Evolutionary conservation across 2,113 vertebrate genomes (phyloP).

Genomic region (Strix aluco): DNA sequence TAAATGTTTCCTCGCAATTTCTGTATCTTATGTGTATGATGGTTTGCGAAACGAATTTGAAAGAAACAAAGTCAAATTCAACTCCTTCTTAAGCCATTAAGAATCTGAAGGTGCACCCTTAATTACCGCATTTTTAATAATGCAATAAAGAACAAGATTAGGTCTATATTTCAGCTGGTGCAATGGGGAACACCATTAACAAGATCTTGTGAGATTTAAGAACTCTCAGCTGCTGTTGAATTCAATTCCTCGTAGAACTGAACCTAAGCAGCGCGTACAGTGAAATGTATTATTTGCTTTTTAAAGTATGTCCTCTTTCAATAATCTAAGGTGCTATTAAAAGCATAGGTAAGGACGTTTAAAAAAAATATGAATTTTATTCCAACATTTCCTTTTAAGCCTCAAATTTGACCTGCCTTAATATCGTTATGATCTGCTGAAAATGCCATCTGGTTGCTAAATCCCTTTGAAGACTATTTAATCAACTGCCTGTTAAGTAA

Average conservation of each 20-base stretch:
- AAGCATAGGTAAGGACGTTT: neutral
- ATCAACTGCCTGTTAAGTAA: slow-evolving; percentile 13
- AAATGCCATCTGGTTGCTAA: neutral
- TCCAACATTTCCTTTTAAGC: slow-evolving; percentile 1
- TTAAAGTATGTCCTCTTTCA: neutral
- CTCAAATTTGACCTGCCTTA: neutral
- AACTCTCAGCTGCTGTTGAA: neutral
- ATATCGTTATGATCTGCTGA: neutral
- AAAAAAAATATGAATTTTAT: neutral
- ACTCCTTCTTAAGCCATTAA: neutral
- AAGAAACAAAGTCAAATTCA: neutral
- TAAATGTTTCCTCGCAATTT: neutral
- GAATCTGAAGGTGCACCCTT: neutral
- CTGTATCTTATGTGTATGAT: neutral
- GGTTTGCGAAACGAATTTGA: neutral
- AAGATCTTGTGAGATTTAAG: neutral
- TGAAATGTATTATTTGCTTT: neutral
- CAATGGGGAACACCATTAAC: neutral
- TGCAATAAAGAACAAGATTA: neutral
- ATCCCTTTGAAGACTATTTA: slow-evolving; percentile 41
- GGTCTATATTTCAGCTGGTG: neutral
- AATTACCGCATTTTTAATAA: neutral
- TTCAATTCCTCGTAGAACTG: neutral
- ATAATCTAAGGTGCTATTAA: neutral
- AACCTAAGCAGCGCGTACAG: neutral